Evolutionary conservation across 2,888 invertebrate species (phyloP).

Genomic region (Torymus texanus): DNA sequence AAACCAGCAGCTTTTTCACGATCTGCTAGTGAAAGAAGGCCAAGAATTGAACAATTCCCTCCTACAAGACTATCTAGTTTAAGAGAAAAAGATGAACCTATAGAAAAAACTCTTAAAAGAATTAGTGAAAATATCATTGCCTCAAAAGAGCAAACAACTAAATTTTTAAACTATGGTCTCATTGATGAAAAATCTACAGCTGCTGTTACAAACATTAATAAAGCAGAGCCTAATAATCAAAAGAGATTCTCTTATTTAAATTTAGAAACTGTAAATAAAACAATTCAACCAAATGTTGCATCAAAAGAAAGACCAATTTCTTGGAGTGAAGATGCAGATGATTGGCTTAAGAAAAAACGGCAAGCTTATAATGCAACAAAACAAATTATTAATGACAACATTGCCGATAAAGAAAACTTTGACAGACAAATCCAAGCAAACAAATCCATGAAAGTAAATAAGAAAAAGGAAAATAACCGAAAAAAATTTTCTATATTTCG

Average conservation of each 20-base stretch:
- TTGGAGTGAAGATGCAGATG: constrained; percentile 69
- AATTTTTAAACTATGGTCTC: constrained; percentile 70
- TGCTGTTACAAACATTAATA: constrained; percentile 52
- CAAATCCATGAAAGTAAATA: constrained; percentile 57
- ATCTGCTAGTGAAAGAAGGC: constrained; percentile 66
- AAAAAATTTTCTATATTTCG: constrained; percentile 71
- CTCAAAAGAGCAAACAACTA: constrained; percentile 65
- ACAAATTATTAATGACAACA: constrained; percentile 56
- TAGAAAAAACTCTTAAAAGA: constrained; percentile 64
- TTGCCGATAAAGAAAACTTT: constrained; percentile 67
- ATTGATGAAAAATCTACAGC: constrained; percentile 61
- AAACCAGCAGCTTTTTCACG: constrained; percentile 68
- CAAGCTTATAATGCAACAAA: constrained; percentile 67
- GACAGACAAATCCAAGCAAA: constrained; percentile 55
- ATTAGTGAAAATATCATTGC: constrained; percentile 67
- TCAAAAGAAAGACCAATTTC: constrained; percentile 66
- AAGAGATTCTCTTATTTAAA: constrained; percentile 63
- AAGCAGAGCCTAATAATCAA: constrained; percentile 52
- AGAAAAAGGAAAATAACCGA: constrained; percentile 62
- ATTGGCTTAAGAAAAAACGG: constrained; percentile 69
- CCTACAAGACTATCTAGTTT: constrained; percentile 16
- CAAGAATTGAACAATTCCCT: constrained; percentile 42
- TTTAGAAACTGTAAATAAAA: constrained; percentile 60
- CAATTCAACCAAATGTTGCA: constrained; percentile 39
- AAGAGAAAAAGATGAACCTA: constrained; percentile 34